phyloP scores from a whole-genome alignment of 2,888 invertebrate species.

The Brachyptera putata region DNA sequence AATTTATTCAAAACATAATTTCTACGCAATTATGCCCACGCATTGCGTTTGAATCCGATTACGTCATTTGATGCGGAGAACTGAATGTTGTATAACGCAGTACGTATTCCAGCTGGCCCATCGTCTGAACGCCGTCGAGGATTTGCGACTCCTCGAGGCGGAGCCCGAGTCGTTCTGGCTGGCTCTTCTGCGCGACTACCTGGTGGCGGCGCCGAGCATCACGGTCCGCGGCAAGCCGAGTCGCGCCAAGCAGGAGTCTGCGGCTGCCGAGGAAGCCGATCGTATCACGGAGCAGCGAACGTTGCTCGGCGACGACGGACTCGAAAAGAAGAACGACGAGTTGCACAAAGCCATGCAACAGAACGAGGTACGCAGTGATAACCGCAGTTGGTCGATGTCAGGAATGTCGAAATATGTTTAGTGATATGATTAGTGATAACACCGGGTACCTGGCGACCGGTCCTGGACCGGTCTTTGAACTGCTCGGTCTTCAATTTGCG shows the following conservation, averaged over 20 bases:
- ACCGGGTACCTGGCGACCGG: too few species aligned
- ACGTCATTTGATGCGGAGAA: too few species aligned
- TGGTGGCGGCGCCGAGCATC: slow-evolving; percentile 58
- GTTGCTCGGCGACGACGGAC: slow-evolving; percentile 62
- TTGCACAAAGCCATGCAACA: slow-evolving; percentile 65
- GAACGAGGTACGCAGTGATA: slow-evolving; percentile 73
- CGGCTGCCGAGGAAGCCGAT: slow-evolving; percentile 67
- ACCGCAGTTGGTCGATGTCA: too few species aligned
- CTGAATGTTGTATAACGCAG: too few species aligned
- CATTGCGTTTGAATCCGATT: too few species aligned
- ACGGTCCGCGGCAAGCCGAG: slow-evolving; percentile 61
- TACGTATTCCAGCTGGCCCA: slow-evolving; percentile 32
- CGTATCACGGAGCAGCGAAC: slow-evolving; percentile 64
- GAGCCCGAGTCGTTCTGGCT: slow-evolving; percentile 68
- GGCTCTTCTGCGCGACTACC: slow-evolving; percentile 61
- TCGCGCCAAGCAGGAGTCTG: slow-evolving; percentile 56
- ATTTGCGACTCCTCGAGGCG: slow-evolving; percentile 55
- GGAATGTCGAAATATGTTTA: too few species aligned
- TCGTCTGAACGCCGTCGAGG: slow-evolving; percentile 45
- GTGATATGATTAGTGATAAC: too few species aligned
- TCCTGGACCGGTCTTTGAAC: too few species aligned
- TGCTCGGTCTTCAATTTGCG: too few species aligned
- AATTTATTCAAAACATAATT: too few species aligned
- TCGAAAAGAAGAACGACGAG: slow-evolving; percentile 57
- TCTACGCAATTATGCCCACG: too few species aligned